Base-by-base conservation (phyloP, 2,888 invertebrate genomes). In the Mycalesis mineus region DNA sequence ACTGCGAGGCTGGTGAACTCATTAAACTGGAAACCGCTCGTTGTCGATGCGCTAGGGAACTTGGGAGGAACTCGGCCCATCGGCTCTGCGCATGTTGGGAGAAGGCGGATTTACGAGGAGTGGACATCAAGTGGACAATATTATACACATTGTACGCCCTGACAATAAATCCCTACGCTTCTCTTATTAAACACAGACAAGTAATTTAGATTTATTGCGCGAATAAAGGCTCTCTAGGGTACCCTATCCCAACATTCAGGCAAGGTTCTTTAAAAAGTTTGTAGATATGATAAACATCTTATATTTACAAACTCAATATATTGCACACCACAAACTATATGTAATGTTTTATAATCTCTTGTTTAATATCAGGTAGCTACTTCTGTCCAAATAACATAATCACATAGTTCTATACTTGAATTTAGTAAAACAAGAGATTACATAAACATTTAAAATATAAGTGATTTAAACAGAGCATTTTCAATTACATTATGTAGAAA, bases 171-270 rank as follows among this genome's bases (percentile, higher is more conserved):
- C 57, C 66, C 73, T 75, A 75, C 64, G 68, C 58, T 67, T 65
- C 44, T 58, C 58, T 41, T 31, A n/a, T 37, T 58, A 58, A 61
- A 55, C 28, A 37, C 52, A 45, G 42, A 39, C 49, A 52, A 51
- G 28, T 41, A 37, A 40, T 15, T 33, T 37, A 41, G 14, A 33
- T 2, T 41, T 0, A 29, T 36, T 57, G 13, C 47, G 17, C 50
- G 33, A 22, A 28, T 49, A 15, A 82, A 83, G 88, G 86, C 88
- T 88, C 85, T 84, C 84, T 95, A 95, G 95, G 95, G 95, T 96
- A 96, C 96, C 96, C 96, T 96, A 96, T 96, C 96, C 96, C 96
- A 96, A 96, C 96, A 96, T 96, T 96, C 96, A 97, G 96, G 96
- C 95, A 95, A 93, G 86, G 83, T 78, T 68, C 60, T 50, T 61